phyloP scores from a whole-genome alignment of 2,113 vertebrate genomes.

The Microcebus ravelobensis region DNA sequence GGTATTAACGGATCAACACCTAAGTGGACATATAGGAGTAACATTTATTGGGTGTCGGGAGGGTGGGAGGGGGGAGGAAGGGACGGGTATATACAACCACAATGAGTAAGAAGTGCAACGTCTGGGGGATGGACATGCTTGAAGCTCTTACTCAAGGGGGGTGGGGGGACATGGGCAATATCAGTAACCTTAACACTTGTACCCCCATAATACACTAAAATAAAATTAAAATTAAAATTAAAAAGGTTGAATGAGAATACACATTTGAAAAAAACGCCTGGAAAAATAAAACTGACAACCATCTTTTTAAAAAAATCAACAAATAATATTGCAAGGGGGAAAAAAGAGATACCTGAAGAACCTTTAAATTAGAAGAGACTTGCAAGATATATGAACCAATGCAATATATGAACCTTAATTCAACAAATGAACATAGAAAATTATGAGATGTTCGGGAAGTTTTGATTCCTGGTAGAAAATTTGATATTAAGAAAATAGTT shows the following conservation, averaged over 20 bases:
- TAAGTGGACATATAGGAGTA: no score
- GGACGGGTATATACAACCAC: no score
- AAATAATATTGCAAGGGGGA: constrained; percentile 4
- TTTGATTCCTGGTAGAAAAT: neutral
- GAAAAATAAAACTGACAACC: neutral
- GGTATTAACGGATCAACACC: no score
- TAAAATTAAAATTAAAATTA: no score
- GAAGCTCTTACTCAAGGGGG: no score
- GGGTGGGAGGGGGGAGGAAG: no score
- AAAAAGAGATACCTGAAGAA: neutral
- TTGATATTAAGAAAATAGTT: constrained; percentile 3
- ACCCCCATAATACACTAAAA: no score
- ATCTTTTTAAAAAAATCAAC: neutral
- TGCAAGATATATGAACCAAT: neutral
- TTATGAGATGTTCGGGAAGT: neutral
- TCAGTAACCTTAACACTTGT: no score
- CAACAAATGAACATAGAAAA: constrained; percentile 1
- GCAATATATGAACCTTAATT: neutral
- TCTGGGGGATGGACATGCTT: no score
- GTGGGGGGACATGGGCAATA: no score
- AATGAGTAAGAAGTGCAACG: no score
- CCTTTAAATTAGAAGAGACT: neutral
- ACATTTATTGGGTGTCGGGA: no score
- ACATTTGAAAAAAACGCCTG: neutral
- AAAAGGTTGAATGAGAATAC: neutral